Conservation (phyloP, 2,113 vertebrate genomes). For the Aptenodytes forsteri region DNA sequence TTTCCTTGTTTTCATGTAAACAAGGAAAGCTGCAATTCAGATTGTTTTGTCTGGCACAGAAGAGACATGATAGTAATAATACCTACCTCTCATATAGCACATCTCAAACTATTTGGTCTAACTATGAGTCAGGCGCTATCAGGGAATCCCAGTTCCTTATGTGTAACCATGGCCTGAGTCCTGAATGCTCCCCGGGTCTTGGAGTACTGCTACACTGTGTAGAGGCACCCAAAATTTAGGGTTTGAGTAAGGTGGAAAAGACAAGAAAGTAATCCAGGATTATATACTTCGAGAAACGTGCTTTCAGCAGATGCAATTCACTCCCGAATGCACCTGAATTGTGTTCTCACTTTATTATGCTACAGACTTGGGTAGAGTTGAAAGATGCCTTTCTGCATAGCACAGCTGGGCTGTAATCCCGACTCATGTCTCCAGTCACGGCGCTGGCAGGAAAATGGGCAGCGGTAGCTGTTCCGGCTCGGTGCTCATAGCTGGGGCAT, state of each 20-base stretch:
- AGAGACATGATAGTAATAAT: not conserved
- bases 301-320: not conserved
- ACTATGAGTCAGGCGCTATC: not conserved
- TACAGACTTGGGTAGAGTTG: not conserved
- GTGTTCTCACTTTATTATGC: not conserved
- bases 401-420: not conserved
- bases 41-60: not conserved
- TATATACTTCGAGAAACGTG: not conserved
- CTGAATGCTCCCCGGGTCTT: not conserved
- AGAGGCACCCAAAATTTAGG: not conserved
- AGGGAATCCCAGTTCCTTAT: not conserved
- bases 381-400: not conserved
- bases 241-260: not conserved
- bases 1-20: slow-evolving; percentile 43
- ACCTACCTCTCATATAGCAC: not conserved
- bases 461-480: accelerated
- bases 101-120: not conserved
- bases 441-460: not conserved
- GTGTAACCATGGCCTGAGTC: not conserved
- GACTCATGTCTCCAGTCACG: accelerated
- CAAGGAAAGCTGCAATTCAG: slow-evolving; percentile 3
- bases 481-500: accelerated
- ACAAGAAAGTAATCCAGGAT: not conserved
- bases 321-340: not conserved
- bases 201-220: not conserved